A percentile compares a stretch with the other conserved stretches of the same genome.
Evolutionary conservation across 2,888 invertebrate species (phyloP).

Genomic region (Diogma glabrata): DNA sequence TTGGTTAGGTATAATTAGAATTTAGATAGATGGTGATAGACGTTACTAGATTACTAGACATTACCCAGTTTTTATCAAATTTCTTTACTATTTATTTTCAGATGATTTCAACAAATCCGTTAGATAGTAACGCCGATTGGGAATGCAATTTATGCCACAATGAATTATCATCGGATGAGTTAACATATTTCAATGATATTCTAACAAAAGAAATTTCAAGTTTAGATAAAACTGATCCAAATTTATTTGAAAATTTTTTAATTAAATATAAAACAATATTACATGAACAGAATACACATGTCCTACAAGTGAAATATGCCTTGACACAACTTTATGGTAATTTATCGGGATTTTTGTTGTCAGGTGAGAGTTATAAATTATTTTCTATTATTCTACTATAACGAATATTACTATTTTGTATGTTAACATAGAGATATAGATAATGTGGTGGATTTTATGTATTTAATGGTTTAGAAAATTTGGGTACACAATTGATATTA

Average conservation of each 20-base stretch:
- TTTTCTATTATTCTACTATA: not conserved
- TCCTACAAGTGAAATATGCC: constrained; percentile 56
- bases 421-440: too few relatives aligned
- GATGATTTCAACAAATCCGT: constrained; percentile 47
- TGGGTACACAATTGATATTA: too few relatives aligned
- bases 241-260: constrained; percentile 49
- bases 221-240: constrained; percentile 42
- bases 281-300: constrained; percentile 54
- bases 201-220: constrained; percentile 46
- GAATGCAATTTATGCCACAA: constrained; percentile 52
- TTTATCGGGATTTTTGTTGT: constrained; percentile 41
- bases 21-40: too few relatives aligned
- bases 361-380: too few relatives aligned
- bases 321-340: constrained; percentile 58
- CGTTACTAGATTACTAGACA: too few relatives aligned
- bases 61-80: too few relatives aligned
- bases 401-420: too few relatives aligned
- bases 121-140: constrained; percentile 49
- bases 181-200: constrained; percentile 49
- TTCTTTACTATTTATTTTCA: too few relatives aligned
- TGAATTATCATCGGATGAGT: constrained; percentile 44
- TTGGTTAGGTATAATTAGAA: too few relatives aligned
- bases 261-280: constrained; percentile 48
- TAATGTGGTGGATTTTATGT: too few relatives aligned
- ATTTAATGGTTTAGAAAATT: too few relatives aligned